Percentiles rank a stretch among this genome's conserved stretches.
Conservation (phyloP, 2,797 vertebrate genomes). For the Pygocentrus nattereri region DNA sequence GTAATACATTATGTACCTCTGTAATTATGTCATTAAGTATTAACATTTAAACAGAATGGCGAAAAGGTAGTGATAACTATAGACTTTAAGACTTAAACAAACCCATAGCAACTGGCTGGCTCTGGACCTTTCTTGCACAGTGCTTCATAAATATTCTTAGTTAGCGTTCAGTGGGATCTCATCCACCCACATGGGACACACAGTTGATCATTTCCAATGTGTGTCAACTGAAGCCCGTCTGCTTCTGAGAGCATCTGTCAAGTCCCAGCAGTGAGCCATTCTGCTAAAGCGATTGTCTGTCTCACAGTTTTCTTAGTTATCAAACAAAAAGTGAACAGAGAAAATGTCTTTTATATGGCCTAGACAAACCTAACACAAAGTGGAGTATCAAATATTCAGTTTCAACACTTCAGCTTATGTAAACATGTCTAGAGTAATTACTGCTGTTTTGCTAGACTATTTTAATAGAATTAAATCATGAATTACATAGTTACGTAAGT, state of each 20-base stretch:
- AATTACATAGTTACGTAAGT: neutral
- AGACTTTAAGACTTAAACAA: neutral
- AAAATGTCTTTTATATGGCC: neutral
- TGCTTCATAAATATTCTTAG: neutral
- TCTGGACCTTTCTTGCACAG: neutral
- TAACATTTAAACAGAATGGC: neutral
- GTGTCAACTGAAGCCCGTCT: neutral
- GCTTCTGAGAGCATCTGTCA: slow-evolving; percentile 6
- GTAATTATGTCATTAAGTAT: too few relatives aligned
- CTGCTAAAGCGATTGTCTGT: neutral
- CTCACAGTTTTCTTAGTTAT: neutral
- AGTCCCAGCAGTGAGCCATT: neutral
- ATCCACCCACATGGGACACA: neutral
- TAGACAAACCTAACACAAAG: neutral
- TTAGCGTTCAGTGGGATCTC: slow-evolving; percentile 1
- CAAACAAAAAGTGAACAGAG: neutral
- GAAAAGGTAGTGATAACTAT: too few relatives aligned
- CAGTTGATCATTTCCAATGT: slow-evolving; percentile 10
- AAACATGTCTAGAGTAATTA: neutral
- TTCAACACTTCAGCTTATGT: neutral
- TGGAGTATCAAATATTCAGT: neutral
- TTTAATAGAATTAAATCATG: neutral
- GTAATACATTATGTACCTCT: too few relatives aligned
- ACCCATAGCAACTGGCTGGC: neutral
- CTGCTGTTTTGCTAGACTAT: neutral